These are phyloP conservation scores for Loriculus beryllinus DNA, from an alignment of 2,797 vertebrate genomes.

Conservation along the genomic window DNA sequence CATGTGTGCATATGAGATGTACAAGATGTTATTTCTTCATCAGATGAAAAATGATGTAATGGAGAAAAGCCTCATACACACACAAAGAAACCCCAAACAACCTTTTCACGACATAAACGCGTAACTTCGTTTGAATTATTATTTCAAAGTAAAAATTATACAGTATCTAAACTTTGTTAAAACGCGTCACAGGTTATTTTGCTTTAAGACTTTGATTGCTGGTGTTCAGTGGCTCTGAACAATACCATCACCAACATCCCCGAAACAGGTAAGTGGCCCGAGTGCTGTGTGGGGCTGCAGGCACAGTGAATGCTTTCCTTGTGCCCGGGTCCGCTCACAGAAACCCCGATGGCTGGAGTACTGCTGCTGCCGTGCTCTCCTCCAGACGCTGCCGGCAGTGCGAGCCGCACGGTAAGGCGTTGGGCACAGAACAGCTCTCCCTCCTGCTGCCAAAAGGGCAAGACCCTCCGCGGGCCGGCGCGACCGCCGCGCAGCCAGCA, in stretches of 20 bases:
- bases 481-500: not conserved
- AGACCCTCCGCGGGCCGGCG: accelerated
- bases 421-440: accelerated
- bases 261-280: accelerated
- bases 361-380: accelerated
- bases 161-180: not conserved
- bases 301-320: accelerated
- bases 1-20: not conserved
- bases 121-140: not conserved
- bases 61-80: not conserved
- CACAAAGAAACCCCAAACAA: not conserved
- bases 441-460: not conserved
- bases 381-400: not conserved
- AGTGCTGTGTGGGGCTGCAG: accelerated
- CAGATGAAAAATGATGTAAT: not conserved
- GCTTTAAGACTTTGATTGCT: not conserved
- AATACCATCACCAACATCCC: accelerated
- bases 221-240: not conserved
- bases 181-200: not conserved
- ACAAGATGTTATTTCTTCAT: not conserved
- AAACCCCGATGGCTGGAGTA: accelerated
- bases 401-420: accelerated
- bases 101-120: not conserved
- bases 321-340: not conserved
- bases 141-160: not conserved